Conservation (phyloP, 1,140 invertebrate species). For the Drosophila tani region DNA sequence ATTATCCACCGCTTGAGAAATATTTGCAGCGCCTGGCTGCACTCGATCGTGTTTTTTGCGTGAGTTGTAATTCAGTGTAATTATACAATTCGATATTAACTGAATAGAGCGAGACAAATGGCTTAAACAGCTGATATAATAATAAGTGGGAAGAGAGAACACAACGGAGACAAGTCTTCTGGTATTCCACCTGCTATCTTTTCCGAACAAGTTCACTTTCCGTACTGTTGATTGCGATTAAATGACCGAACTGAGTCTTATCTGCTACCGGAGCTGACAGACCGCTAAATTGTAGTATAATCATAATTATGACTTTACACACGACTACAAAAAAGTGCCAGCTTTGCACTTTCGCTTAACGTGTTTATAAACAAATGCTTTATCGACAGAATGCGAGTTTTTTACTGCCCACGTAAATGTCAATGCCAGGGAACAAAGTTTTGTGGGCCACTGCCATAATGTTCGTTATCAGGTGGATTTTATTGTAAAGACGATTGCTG, state of each 20-base stretch:
- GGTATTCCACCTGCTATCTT: not conserved
- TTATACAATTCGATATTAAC: slow-evolving; percentile 15
- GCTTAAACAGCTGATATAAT: slow-evolving; percentile 25
- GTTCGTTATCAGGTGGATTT: slow-evolving; percentile 45
- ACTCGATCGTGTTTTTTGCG: slow-evolving; percentile 11
- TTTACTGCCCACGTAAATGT: slow-evolving; percentile 38
- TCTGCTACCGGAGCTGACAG: slow-evolving; percentile 31
- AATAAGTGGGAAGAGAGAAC: not conserved
- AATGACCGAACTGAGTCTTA: slow-evolving; percentile 31
- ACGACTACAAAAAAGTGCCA: slow-evolving; percentile 17
- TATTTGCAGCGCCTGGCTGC: slow-evolving; percentile 27
- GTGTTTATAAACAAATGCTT: slow-evolving; percentile 34
- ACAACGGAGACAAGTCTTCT: not conserved
- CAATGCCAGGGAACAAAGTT: slow-evolving; percentile 44
- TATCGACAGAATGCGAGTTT: slow-evolving; percentile 40
- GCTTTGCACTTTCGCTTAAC: slow-evolving; percentile 16
- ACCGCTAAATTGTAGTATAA: slow-evolving; percentile 37
- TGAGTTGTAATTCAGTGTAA: slow-evolving; percentile 5
- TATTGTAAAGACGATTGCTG: not conserved
- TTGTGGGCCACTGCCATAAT: slow-evolving; percentile 5
- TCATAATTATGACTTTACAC: slow-evolving; percentile 50
- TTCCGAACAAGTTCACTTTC: slow-evolving; percentile 47
- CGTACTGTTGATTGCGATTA: slow-evolving; percentile 16
- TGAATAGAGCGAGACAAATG: slow-evolving; percentile 3
- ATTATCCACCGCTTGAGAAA: slow-evolving; percentile 27